These are phyloP conservation scores for Homarus gammarus DNA, from an alignment of 2,888 invertebrate species.

Conservation along the genomic window DNA sequence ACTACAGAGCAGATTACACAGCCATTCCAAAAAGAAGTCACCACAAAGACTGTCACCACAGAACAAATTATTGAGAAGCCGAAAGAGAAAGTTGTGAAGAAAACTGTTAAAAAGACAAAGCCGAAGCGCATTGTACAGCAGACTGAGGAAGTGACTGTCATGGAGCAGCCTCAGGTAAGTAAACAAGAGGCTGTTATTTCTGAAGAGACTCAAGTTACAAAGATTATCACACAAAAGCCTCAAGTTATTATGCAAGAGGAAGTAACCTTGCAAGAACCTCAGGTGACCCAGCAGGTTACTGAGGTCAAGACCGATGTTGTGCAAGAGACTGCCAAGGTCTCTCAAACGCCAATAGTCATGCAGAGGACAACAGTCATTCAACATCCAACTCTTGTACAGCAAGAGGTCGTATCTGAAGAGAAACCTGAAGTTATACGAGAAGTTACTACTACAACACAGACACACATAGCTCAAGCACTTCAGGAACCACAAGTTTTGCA, in stretches of 20 bases:
- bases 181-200: slow-evolving; percentile 25
- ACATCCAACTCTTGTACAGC: slow-evolving; percentile 44
- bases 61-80: slow-evolving; percentile 22
- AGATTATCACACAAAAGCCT: slow-evolving; percentile 20
- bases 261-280: slow-evolving; percentile 34
- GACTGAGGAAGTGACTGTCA: slow-evolving; percentile 27
- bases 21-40: slow-evolving; percentile 16
- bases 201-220: slow-evolving; percentile 30
- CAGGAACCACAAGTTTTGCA: slow-evolving; percentile 38
- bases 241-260: slow-evolving; percentile 53
- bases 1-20: slow-evolving; percentile 28
- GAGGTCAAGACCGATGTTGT: slow-evolving; percentile 31
- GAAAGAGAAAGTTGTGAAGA: slow-evolving; percentile 43
- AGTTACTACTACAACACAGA: slow-evolving; percentile 16
- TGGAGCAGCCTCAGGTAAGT: slow-evolving; percentile 39
- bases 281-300: slow-evolving; percentile 31
- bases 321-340: slow-evolving; percentile 31
- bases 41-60: neutral
- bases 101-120: slow-evolving; percentile 19
- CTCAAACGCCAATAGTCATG: slow-evolving; percentile 21
- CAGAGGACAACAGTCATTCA: slow-evolving; percentile 25
- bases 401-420: slow-evolving; percentile 41
- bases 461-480: slow-evolving; percentile 34
- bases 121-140: slow-evolving; percentile 34
- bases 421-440: slow-evolving; percentile 45